Evolutionary conservation across 2,888 invertebrate species (phyloP).

Genomic region (Acleris sparsana): DNA sequence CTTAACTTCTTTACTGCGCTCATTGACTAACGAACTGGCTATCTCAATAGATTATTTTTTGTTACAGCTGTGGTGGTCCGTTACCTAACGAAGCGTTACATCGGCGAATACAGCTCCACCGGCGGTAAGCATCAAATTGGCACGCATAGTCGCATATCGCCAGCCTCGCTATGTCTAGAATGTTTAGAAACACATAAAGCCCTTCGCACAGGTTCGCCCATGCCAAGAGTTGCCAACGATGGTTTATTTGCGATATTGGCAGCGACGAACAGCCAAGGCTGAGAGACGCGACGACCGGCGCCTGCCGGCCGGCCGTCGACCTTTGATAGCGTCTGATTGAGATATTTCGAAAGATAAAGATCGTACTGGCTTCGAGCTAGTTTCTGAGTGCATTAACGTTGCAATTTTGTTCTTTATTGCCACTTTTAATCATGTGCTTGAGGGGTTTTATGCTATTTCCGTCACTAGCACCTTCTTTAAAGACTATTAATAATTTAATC

Average conservation of each 20-base stretch:
- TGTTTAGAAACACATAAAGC: conserved; percentile 49
- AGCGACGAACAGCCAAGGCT: conserved; percentile 71
- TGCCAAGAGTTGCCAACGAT: conserved; percentile 73
- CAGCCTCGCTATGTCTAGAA: conserved; percentile 49
- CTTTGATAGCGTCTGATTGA: conserved; percentile 51
- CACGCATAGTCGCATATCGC: conserved; percentile 41
- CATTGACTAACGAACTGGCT: conserved; percentile 1
- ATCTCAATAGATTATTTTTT: conserved; percentile 54
- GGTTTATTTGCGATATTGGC: conserved; percentile 82
- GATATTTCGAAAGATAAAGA: conserved; percentile 28
- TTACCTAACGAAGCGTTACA: conserved; percentile 90
- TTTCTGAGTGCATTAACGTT: conserved; percentile 1
- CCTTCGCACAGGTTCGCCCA: conserved; percentile 64
- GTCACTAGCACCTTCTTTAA: neutral
- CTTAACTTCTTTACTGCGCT: neutral
- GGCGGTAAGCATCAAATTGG: conserved; percentile 84
- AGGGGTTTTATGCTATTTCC: neutral
- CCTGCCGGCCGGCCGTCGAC: conserved; percentile 65
- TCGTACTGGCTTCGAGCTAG: conserved; percentile 9
- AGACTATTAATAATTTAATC: no score
- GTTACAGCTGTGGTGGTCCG: conserved; percentile 90
- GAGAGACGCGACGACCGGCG: conserved; percentile 58
- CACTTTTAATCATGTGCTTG: neutral
- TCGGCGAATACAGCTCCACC: conserved; percentile 91
- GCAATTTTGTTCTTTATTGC: neutral